These are phyloP conservation scores for Omphaloscelis lunosa DNA, from an alignment of 2,888 invertebrate genomes.

Conservation along the genomic window DNA sequence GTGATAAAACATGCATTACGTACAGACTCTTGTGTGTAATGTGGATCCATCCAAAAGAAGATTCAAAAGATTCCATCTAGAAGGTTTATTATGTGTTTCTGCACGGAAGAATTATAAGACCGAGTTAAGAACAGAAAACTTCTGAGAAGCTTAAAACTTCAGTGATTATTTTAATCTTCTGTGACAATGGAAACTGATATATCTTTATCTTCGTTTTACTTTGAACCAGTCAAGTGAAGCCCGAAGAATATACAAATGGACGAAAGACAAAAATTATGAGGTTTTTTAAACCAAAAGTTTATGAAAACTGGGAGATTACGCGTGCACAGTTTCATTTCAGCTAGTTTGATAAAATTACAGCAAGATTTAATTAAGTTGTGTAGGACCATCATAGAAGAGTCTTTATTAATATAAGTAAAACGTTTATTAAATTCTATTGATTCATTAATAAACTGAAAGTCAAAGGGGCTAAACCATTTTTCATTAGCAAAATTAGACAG, in stretches of 20 bases:
- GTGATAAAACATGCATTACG: slow-evolving; percentile 28
- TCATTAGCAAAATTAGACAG: no score
- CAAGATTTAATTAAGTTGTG: neutral
- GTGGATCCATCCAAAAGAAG: slow-evolving; percentile 4
- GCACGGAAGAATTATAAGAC: neutral
- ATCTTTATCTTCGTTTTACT: neutral
- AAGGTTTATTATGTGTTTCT: neutral
- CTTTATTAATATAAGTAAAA: neutral
- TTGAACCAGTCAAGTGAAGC: slow-evolving; percentile 9
- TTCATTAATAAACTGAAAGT: neutral
- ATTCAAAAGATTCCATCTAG: neutral
- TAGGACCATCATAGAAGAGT: neutral
- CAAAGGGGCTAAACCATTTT: no score
- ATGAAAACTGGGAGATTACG: neutral
- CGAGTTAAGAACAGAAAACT: neutral
- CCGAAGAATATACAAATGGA: neutral
- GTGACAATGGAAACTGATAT: neutral
- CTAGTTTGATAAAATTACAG: slow-evolving; percentile 1
- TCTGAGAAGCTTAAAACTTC: neutral
- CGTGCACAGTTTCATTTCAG: neutral
- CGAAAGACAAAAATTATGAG: neutral
- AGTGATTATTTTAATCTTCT: neutral
- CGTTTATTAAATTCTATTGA: neutral
- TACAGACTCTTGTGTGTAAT: slow-evolving; percentile 1
- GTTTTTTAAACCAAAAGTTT: slow-evolving; percentile 13